Evolutionary conservation across 2,888 invertebrate genomes (phyloP), one percentile per base, ranked within the genome.

Genomic region (Zootermopsis nevadensis): DNA sequence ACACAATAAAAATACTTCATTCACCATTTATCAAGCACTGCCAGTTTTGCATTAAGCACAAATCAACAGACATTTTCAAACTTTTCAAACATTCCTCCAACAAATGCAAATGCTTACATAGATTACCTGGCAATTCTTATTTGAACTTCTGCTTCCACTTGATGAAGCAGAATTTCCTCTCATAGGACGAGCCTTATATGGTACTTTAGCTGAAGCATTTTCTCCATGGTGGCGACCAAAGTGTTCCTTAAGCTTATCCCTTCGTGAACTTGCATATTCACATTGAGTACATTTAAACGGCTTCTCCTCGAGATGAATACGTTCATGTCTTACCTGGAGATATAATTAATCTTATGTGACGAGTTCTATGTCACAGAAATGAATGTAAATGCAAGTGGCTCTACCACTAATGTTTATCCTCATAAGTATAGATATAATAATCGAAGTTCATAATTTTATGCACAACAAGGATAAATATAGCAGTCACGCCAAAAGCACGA

Each of bases 161-260:
- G 77, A 53, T 6, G 77, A 69, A 35, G 81, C 80, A 42, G 74
- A 35, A 30, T 55, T 35, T 27, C 69, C 55, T 35, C 85, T 76
- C 80, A 82, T 77, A 24, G 85, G 85, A 31, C 85, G 77, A 22
- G 91, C 90, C 87, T 91, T 91, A 85, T 91, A 91, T 1, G 91
- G 91, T 53, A 91, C 91, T 86, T 91, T 91, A 4, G 91, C 91
- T 24, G 90, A 90, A 10, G 91, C 90, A 85, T 90, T 90, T 84
- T 90, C 90, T 15, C 91, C 91, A 85, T 91, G 91, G 87, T 91
- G 91, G 66, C 91, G 87, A 7, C 90, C 90, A 85, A 90, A 91
- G 87, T 91, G 91, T 85, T 91, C 93, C 87, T 93, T 93, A 38
- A 94, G 88, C 87, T 94, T 94, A 88, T 94, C 94, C 31, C 93